Evolutionary conservation across 2,797 vertebrate genomes (phyloP).

Genomic region (Anguilla obscura): DNA sequence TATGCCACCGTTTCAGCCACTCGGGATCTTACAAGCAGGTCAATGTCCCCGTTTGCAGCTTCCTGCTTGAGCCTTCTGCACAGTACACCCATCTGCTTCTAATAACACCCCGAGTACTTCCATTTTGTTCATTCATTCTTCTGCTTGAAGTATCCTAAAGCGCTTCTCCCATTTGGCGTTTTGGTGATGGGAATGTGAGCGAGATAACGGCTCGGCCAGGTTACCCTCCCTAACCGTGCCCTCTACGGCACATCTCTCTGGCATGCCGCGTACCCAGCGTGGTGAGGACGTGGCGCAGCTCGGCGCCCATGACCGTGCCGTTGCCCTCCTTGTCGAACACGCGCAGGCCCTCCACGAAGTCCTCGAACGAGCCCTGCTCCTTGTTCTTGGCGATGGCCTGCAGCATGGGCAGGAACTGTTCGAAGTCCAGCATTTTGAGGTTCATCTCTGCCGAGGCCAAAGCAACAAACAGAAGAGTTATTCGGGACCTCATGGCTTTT

Average conservation of each 20-base stretch:
- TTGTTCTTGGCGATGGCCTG: constrained; percentile 95
- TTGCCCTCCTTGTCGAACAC: constrained; percentile 98
- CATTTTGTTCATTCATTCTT: background rate
- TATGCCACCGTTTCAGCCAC: background rate
- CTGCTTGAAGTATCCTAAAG: background rate
- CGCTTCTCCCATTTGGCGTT: background rate
- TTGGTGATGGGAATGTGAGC: background rate
- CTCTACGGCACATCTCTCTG: constrained; percentile 2
- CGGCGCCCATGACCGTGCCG: constrained; percentile 94
- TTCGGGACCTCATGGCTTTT: background rate
- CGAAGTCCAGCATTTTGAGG: constrained; percentile 86
- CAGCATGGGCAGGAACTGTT: constrained; percentile 96
- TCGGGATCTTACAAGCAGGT: background rate
- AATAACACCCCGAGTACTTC: background rate
- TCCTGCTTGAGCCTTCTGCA: background rate
- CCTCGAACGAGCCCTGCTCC: constrained; percentile 92
- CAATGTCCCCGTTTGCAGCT: background rate
- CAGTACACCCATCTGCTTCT: background rate
- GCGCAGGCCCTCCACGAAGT: constrained; percentile 90
- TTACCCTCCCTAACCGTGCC: background rate
- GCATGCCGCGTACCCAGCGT: constrained; percentile 78
- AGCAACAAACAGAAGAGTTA: constrained; percentile 14
- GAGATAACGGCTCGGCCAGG: background rate
- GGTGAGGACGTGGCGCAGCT: constrained; percentile 92
- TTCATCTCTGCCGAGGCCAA: constrained; percentile 81